Conservation (phyloP, 2,888 invertebrate species). For the Gibbula magus region DNA sequence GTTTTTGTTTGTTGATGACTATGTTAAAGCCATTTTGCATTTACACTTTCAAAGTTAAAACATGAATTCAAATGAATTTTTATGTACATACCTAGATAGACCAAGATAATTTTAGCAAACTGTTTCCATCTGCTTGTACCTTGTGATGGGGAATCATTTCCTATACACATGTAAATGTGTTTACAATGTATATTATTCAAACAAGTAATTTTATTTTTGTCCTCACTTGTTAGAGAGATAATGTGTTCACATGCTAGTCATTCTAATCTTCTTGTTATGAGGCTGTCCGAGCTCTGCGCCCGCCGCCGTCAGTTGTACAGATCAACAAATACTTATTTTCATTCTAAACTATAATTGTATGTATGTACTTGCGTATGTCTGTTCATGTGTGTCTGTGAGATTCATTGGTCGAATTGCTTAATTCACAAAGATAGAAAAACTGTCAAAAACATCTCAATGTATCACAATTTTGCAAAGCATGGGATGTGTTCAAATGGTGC, state of each 20-base stretch:
- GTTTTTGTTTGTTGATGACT: slow-evolving; percentile 18
- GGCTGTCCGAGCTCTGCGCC: not conserved
- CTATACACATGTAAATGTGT: slow-evolving; percentile 4
- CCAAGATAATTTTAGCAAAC: slow-evolving; percentile 1
- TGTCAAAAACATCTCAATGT: slow-evolving; percentile 23
- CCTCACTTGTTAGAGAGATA: slow-evolving; percentile 20
- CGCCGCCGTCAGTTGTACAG: slow-evolving; percentile 12
- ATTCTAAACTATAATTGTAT: slow-evolving; percentile 19
- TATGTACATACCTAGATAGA: slow-evolving; percentile 10
- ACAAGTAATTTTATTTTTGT: slow-evolving; percentile 26
- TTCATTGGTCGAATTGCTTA: slow-evolving; percentile 5
- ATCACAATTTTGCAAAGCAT: slow-evolving; percentile 14
- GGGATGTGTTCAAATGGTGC: slow-evolving; percentile 23
- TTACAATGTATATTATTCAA: slow-evolving; percentile 23
- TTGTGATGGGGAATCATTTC: slow-evolving; percentile 13
- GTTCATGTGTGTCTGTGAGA: slow-evolving; percentile 10
- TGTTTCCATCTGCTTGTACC: slow-evolving; percentile 7
- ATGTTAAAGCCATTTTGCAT: slow-evolving; percentile 14
- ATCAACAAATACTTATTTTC: slow-evolving; percentile 21
- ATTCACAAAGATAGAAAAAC: slow-evolving; percentile 14
- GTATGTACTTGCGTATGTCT: slow-evolving; percentile 9
- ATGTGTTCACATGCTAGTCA: slow-evolving; percentile 28
- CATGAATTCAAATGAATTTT: slow-evolving; percentile 1
- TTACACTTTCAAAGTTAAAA: not conserved
- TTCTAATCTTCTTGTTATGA: slow-evolving; percentile 16